phyloP scores from a whole-genome alignment of 2,888 invertebrate genomes.

The Epinotia ramella region DNA sequence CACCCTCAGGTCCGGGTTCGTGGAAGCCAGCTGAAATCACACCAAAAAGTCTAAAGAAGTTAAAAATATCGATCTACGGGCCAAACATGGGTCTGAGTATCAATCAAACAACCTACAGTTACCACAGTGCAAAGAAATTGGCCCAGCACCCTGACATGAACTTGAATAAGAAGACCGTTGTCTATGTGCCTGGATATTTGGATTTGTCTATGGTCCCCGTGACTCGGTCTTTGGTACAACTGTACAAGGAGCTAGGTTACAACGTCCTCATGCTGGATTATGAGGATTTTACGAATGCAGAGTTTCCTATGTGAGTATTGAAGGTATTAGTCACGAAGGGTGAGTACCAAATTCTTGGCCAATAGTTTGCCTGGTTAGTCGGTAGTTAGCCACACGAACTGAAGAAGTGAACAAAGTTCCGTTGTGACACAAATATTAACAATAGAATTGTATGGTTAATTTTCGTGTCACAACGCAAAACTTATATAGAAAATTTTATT shows the following conservation, averaged over 20 bases:
- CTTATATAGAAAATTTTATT: too few relatives aligned
- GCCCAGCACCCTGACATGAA: constrained; percentile 35
- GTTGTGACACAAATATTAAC: too few relatives aligned
- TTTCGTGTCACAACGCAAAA: too few relatives aligned
- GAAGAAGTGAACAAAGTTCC: too few relatives aligned
- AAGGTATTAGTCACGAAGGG: too few relatives aligned
- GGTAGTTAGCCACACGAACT: too few relatives aligned
- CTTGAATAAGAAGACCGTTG: constrained; percentile 33
- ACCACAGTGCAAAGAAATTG: constrained; percentile 22
- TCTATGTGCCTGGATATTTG: constrained; percentile 45
- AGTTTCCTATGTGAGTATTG: constrained; percentile 46
- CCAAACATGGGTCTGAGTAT: neutral
- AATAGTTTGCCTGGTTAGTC: too few relatives aligned
- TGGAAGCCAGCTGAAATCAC: constrained; percentile 27
- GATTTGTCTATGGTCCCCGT: constrained; percentile 36
- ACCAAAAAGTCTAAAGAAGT: constrained; percentile 6
- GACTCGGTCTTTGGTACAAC: constrained; percentile 27
- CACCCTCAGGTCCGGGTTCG: constrained; percentile 15
- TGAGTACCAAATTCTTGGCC: too few relatives aligned
- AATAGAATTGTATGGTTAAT: too few relatives aligned
- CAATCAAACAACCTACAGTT: constrained; percentile 18
- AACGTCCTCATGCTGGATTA: constrained; percentile 45
- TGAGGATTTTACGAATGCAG: constrained; percentile 34
- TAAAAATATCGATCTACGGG: constrained; percentile 26
- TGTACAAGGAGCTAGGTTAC: constrained; percentile 42